Evolutionary conservation across 1,140 invertebrate species (phyloP).

Genomic region (Eumaeus atala): DNA sequence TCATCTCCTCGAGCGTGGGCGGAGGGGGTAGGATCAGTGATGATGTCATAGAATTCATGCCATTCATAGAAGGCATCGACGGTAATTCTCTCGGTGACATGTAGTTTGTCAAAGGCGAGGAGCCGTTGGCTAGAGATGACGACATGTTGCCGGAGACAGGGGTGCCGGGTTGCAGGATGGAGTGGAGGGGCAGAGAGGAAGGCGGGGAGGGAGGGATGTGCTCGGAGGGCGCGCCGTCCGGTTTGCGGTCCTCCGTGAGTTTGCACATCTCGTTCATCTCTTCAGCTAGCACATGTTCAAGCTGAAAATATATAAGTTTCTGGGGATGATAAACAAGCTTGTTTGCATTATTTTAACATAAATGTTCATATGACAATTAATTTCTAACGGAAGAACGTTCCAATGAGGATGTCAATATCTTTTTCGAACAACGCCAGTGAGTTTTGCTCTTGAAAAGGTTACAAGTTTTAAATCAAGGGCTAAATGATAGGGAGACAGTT

Average conservation of each 20-base stretch:
- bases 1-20: slow-evolving; percentile 27
- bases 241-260: slow-evolving; percentile 54
- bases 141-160: slow-evolving; percentile 30
- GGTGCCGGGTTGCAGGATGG: slow-evolving; percentile 43
- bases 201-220: slow-evolving; percentile 56
- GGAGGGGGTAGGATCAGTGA: slow-evolving; percentile 55
- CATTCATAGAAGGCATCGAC: no score
- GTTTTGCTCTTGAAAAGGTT: no score
- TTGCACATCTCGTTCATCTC: slow-evolving; percentile 64
- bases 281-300: slow-evolving; percentile 65
- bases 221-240: slow-evolving; percentile 61
- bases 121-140: slow-evolving; percentile 24
- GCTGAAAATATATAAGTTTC: slow-evolving; percentile 38
- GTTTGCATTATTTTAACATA: no score
- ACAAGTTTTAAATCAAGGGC: no score
- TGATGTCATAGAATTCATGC: slow-evolving; percentile 44
- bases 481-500: no score
- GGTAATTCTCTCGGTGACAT: slow-evolving; percentile 36
- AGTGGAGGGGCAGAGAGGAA: slow-evolving; percentile 43
- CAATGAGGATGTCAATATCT: no score
- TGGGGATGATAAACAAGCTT: no score
- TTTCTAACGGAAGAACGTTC: no score
- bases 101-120: slow-evolving; percentile 27
- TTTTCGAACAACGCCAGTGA: no score
- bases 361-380: no score